Evolutionary conservation across 2,888 invertebrate genomes (phyloP), one percentile per base, ranked within the genome.

Genomic region (Drosophila prostipennis): DNA sequence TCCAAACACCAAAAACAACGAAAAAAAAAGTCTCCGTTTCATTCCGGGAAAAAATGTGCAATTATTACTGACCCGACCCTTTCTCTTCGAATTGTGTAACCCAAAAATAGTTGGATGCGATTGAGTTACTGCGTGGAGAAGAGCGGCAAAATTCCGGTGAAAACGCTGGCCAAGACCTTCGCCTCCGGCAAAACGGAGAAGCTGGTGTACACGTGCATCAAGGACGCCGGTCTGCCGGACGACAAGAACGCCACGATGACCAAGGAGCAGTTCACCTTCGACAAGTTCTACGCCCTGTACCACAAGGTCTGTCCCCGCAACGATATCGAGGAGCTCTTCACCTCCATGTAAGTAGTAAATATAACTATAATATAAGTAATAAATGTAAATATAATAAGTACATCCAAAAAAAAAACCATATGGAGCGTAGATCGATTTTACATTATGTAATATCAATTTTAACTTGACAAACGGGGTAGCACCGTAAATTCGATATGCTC

Each of bases 131-230:
- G 96, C 87, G 97, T 98, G 59, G 99, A 99, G 91, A 96, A 97
- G 39, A 96, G 96, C 89, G 98, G 98, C 40, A 98, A 98, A 93
- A 98, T 99, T 63, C 99, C 99, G 2, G 98, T 99, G 3, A 97
- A 98, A 93, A 97, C 98, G 53, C 96, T 99, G 37, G 98, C 98
- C 59, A 94, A 98, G 90, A 99, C 99, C 64, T 99, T 99, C 93
- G 99, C 99, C 3, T 99, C 99, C n/a, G 99, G 99, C 52, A 98
- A 98, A 93, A 98, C 99, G 5, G 99, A 99, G 93, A 99, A 98
- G 92, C 94, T 99, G 91, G 98, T 99, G 37, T 99, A 99, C 93
- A 98, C 99, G 91, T 98, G 98, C 92, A 94, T 99, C 76, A 95
- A 96, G 57, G 99, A 99, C 90, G 94, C 99, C 74, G 98, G 96